Conservation (phyloP, 1,140 invertebrate species). For the Eupeodes corollae region DNA sequence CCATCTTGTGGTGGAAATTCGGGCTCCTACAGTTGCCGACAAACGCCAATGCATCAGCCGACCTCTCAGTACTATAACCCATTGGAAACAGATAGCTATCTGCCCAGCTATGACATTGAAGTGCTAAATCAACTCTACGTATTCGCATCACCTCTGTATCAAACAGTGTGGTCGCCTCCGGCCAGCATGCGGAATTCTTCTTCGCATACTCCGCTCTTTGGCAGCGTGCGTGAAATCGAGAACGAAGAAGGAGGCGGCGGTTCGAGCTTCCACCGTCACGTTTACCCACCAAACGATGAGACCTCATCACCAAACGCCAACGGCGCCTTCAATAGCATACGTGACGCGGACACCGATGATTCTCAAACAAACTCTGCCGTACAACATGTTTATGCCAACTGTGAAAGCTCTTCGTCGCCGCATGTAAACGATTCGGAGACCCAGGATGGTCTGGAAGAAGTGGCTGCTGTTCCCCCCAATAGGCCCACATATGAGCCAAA, state of each 20-base stretch:
- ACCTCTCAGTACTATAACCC: constrained; percentile 30
- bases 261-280: constrained; percentile 28
- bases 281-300: constrained; percentile 34
- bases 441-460: constrained; percentile 15
- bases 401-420: constrained; percentile 31
- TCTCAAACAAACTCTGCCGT: constrained; percentile 24
- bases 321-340: constrained; percentile 34
- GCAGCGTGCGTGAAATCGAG: constrained; percentile 32
- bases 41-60: constrained; percentile 34
- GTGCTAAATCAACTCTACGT: constrained; percentile 35
- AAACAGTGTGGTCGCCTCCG: constrained; percentile 35
- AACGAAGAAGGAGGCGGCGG: constrained; percentile 24
- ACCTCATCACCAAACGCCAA: constrained; percentile 30
- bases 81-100: constrained; percentile 35
- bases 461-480: too few relatives aligned
- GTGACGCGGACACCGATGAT: constrained; percentile 33
- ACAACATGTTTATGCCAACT: constrained; percentile 34
- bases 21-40: constrained; percentile 30
- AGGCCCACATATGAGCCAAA: too few relatives aligned
- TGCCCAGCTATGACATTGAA: constrained; percentile 36
- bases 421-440: constrained; percentile 28
- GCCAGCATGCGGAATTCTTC: constrained; percentile 32
- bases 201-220: constrained; percentile 33
- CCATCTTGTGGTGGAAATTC: constrained; percentile 23
- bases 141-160: constrained; percentile 34